Evolutionary conservation across 1,140 invertebrate genomes (phyloP).

Genomic region (Drosophila melanica): DNA sequence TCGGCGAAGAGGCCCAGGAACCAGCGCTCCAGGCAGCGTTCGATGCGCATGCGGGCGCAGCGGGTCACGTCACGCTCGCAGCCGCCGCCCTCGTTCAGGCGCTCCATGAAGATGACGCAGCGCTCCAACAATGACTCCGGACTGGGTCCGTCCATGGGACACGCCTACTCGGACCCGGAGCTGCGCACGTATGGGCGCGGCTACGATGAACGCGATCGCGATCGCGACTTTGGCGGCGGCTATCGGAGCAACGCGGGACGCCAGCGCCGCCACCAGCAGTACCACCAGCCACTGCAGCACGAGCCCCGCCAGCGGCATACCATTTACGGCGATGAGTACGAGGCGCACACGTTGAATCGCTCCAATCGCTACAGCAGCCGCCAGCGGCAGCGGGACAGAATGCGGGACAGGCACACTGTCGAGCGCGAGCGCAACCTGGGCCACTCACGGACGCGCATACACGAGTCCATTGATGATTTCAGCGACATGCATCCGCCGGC

Average conservation of each 20-base stretch:
- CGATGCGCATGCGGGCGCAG: conserved; percentile 57
- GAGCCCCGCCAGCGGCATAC: conserved; percentile 70
- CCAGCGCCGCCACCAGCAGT: conserved; percentile 49
- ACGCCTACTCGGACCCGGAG: conserved; percentile 86
- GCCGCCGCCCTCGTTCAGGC: conserved; percentile 78
- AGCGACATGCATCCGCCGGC: conserved; percentile 64
- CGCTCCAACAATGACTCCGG: conserved; percentile 87
- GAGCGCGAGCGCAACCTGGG: conserved; percentile 74
- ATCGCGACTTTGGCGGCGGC: conserved; percentile 50
- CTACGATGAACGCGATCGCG: conserved; percentile 60
- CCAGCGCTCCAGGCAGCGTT: conserved; percentile 72
- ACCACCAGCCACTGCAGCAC: conserved; percentile 52
- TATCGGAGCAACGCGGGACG: conserved; percentile 53
- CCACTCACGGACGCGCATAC: conserved; percentile 57
- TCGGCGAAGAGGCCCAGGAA: conserved; percentile 88
- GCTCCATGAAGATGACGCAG: conserved; percentile 88
- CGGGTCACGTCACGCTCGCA: conserved; percentile 83
- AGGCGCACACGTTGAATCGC: conserved; percentile 69
- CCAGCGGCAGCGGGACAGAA: conserved; percentile 68
- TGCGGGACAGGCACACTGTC: conserved; percentile 80
- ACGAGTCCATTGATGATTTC: conserved; percentile 70
- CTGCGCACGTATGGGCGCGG: conserved; percentile 79
- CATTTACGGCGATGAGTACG: conserved; percentile 73
- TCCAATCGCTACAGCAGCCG: conserved; percentile 85
- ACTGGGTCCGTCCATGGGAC: conserved; percentile 83